These are phyloP conservation scores for Caranx ignobilis DNA, from an alignment of 2,113 vertebrate species.

Conservation along the genomic window DNA sequence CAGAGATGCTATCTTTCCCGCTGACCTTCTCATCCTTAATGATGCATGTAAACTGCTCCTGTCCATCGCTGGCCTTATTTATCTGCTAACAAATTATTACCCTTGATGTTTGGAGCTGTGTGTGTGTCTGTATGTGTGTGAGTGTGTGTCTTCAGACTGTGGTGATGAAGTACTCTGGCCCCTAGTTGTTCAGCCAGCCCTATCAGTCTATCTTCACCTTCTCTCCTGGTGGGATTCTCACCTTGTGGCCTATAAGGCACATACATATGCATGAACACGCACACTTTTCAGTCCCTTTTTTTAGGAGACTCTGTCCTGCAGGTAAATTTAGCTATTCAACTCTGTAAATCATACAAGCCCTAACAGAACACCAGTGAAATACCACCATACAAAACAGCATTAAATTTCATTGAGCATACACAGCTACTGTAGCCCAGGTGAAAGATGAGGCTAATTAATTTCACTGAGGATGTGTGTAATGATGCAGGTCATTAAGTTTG, in stretches of 20 bases:
- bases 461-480: slow-evolving; percentile 26
- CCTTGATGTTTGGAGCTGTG: slow-evolving; percentile 60
- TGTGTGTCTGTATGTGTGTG: slow-evolving; percentile 20
- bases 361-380: not conserved
- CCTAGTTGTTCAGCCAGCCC: slow-evolving; percentile 44
- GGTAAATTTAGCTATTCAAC: not conserved
- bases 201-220: slow-evolving; percentile 66
- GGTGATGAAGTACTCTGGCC: slow-evolving; percentile 66
- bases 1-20: slow-evolving; percentile 63
- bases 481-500: slow-evolving; percentile 40
- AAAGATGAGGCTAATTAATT: slow-evolving; percentile 44
- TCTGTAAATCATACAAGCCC: not conserved
- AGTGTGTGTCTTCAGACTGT: slow-evolving; percentile 42
- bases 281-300: not conserved
- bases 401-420: slow-evolving; percentile 11
- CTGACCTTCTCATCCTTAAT: slow-evolving; percentile 82
- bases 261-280: slow-evolving; percentile 49
- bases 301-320: not conserved
- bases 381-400: not conserved
- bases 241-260: slow-evolving; percentile 29
- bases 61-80: slow-evolving; percentile 78
- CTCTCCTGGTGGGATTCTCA: slow-evolving; percentile 53
- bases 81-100: slow-evolving; percentile 77
- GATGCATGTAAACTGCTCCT: slow-evolving; percentile 79
- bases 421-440: not conserved